Evolutionary conservation across 2,888 invertebrate species (phyloP), one percentile per base, ranked within the genome.

Genomic region (Cryptophagus acutangulus): DNA sequence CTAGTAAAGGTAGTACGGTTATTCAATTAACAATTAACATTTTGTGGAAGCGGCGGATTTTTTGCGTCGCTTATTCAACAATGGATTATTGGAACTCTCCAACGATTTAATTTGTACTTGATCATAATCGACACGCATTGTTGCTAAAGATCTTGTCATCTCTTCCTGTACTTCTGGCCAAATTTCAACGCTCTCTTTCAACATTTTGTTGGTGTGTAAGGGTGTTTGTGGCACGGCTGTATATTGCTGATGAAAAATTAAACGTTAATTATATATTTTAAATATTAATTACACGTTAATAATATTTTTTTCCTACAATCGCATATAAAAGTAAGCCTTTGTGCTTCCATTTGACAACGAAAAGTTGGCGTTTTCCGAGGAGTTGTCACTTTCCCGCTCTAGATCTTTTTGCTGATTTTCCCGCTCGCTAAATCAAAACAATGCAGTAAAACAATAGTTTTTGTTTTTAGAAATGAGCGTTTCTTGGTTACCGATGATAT

Each of bases 161-260:
- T 97, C 97, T 70, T 97, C 97, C 72, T 96, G 95, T 3, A 97
- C 93, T 62, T 97, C 96, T 1, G 88, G 87, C 97, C 97, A 99
- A 40, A 86, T 82, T 53, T 92, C 92, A 51, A 86, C 87, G 35
- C 90, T 88, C 69, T 97, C 96, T 17, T 86, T 82, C 14, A 99
- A 74, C 58, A 96, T 82, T 38, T 87, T 77, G 42, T 89, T 82
- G 0, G 97, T 96, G 71, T 90, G 87, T 8, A 99, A 74, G 0
- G 96, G 96, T 1, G 97, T 99, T 61, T 89, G 88, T 0, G 97
- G 97, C 3, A 97, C 96, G 50, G 83, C 83, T 1, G 86, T 85
- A 70, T 83, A 87, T 69, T 68, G 69, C 69, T 70, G 43, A 37
- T 64, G 62, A 41, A 36, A 45, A 34, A 45, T 33, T 15, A 18